Evolutionary conservation across 2,113 vertebrate genomes (phyloP), one percentile per base, ranked within the genome.

Genomic region (Centropristis striata): DNA sequence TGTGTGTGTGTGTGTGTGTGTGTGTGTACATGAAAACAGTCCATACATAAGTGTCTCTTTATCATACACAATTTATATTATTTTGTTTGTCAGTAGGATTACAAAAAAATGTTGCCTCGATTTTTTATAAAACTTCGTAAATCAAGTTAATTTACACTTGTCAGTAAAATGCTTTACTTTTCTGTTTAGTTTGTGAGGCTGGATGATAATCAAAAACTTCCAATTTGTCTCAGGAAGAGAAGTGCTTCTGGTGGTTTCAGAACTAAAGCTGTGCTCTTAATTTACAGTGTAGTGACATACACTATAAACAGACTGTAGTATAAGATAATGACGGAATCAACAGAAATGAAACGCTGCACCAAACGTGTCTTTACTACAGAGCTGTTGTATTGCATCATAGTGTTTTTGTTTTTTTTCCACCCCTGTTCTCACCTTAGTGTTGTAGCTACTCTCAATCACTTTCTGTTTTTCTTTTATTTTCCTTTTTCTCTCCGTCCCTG

Each of bases 381-480:
- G n/a, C 25, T 13, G 15, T 47, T 55, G 28, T 36, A 50, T 55
- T 32, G 21, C 23, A 9, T 49, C 36, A 8, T 7, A 39, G 5
- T 16, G 15, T 46, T n/a, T 84, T 61, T 53, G 16, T 28, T 44
- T 49, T 64, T 59, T 58, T n/a, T 50, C 49, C 21, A 36, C 20
- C 37, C n/a, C 59, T 42, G 28, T 65, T 28, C 44, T 79, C 59
- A 65, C 68, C 63, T 51, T 36, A 71, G 36, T 49, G 55, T 58
- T 27, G 64, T 73, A 70, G 28, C n/a, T 75, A 12, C 47, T 32
- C 63, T 67, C n/a, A 47, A 9, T 64, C 76, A 51, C 46, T 53
- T 7, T 66, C 51, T 75, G 57, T 5, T 12, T 55, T 54, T 55
- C 23, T 74, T 70, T 65, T 42, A 15, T 59, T 49, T 55, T 55